These are phyloP conservation scores for Syrmaticus mikado DNA, from an alignment of 2,113 vertebrate genomes.

Conservation along the genomic window DNA sequence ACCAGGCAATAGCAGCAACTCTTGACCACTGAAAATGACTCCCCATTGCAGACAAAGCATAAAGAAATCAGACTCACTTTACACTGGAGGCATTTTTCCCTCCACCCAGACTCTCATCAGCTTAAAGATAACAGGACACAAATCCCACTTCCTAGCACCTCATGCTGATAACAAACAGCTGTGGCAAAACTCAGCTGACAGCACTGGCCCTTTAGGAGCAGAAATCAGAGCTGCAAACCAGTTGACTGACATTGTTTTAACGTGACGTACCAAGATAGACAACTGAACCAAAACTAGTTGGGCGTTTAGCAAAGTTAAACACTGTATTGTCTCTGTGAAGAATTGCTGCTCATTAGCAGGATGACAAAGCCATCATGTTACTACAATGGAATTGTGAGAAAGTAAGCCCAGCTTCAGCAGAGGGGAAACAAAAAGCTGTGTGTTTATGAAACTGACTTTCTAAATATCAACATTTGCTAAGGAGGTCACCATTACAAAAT, in stretches of 20 bases:
- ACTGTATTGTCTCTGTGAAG: background rate
- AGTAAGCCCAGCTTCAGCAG: constrained; percentile 1
- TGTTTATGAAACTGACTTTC: background rate
- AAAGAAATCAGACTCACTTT: background rate
- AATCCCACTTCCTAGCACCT: background rate
- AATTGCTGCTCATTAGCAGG: background rate
- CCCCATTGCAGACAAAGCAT: background rate
- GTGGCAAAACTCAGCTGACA: background rate
- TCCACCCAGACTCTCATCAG: background rate
- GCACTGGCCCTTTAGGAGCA: background rate
- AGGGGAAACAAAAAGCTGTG: background rate
- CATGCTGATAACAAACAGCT: background rate
- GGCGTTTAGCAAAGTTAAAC: background rate
- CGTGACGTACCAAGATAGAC: constrained; percentile 24
- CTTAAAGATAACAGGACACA: background rate
- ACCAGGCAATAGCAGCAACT: background rate
- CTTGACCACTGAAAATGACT: background rate
- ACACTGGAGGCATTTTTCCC: rapidly evolving
- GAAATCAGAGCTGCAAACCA: background rate
- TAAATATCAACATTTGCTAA: constrained; percentile 1
- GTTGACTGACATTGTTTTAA: constrained; percentile 20
- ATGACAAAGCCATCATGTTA: background rate
- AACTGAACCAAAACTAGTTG: background rate
- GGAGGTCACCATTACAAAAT: background rate
- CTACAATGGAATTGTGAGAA: background rate